A percentile compares a stretch with the other conserved stretches of the same genome.
phyloP scores from a whole-genome alignment of 2,888 invertebrate genomes.

The Apodemia duryi region DNA sequence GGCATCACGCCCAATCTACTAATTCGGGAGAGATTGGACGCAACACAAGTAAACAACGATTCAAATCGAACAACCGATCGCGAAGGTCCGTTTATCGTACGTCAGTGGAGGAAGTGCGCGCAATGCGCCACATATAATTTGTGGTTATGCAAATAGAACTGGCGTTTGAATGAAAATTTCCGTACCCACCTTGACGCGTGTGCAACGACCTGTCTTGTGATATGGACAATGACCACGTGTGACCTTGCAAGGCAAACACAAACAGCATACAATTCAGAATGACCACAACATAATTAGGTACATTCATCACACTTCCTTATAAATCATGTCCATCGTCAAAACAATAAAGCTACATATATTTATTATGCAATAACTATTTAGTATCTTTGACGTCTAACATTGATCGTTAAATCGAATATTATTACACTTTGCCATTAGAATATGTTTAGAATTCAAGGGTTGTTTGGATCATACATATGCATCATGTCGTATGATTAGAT shows the following conservation, averaged over 20 bases:
- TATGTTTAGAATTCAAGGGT: slow-evolving; percentile 19
- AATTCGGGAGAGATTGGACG: slow-evolving; percentile 49
- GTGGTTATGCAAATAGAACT: slow-evolving; percentile 71
- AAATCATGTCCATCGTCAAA: slow-evolving; percentile 24
- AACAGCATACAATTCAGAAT: slow-evolving; percentile 50
- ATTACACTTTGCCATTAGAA: background rate
- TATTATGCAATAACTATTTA: slow-evolving; percentile 21
- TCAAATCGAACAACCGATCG: slow-evolving; percentile 39
- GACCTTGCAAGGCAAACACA: slow-evolving; percentile 68
- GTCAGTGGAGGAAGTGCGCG: slow-evolving; percentile 67
- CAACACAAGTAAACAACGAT: slow-evolving; percentile 36
- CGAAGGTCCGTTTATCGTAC: slow-evolving; percentile 55
- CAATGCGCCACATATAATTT: slow-evolving; percentile 60
- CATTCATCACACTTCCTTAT: slow-evolving; percentile 36
- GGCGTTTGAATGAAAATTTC: slow-evolving; percentile 71
- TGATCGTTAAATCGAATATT: slow-evolving; percentile 2
- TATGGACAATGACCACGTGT: slow-evolving; percentile 54
- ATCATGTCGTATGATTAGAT: slow-evolving; percentile 47
- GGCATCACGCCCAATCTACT: slow-evolving; percentile 44
- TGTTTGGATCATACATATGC: slow-evolving; percentile 32
- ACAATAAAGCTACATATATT: slow-evolving; percentile 23
- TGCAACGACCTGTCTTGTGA: slow-evolving; percentile 70
- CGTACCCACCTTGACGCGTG: slow-evolving; percentile 65
- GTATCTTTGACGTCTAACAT: slow-evolving; percentile 8
- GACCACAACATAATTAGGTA: slow-evolving; percentile 51